Evolutionary conservation across 2,888 invertebrate species (phyloP).

Genomic region (Agrotis segetum): DNA sequence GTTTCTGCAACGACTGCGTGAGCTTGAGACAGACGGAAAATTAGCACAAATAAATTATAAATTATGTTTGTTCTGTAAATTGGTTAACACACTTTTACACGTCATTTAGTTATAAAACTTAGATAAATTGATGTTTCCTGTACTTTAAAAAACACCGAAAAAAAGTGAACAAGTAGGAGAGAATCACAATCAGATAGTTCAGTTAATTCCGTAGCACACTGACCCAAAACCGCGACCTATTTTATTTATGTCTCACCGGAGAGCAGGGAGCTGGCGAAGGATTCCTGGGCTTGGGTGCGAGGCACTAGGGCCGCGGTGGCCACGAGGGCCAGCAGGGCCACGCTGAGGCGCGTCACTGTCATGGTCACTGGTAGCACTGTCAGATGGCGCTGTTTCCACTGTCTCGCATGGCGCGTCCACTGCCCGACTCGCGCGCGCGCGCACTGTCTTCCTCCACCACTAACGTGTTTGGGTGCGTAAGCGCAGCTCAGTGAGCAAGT

Average conservation of each 20-base stretch:
- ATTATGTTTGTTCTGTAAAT: background rate
- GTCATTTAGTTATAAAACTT: background rate
- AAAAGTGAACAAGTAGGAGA: background rate
- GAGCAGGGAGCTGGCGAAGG: constrained; percentile 95
- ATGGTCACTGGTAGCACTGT: constrained; percentile 73
- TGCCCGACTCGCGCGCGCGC: constrained; percentile 73
- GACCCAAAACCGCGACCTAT: constrained; percentile 58
- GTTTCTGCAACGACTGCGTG: constrained; percentile 23
- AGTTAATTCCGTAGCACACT: constrained; percentile 27
- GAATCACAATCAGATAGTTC: constrained; percentile 39
- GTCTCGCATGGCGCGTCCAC: constrained; percentile 81
- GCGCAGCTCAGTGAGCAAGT: constrained; percentile 57
- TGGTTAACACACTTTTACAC: background rate
- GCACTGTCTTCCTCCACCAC: constrained; percentile 80
- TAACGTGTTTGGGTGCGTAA: constrained; percentile 76
- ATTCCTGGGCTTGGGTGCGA: constrained; percentile 92
- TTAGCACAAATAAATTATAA: constrained; percentile 21
- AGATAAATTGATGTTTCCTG: background rate
- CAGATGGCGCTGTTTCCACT: constrained; percentile 64
- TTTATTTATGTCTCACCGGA: constrained; percentile 91
- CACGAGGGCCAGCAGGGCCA: constrained; percentile 73
- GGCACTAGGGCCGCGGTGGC: constrained; percentile 70
- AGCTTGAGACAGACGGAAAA: background rate
- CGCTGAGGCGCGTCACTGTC: constrained; percentile 73
- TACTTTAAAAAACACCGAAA: background rate